Evolutionary conservation across 2,888 invertebrate species (phyloP).

Genomic region (Leucophenga montana): DNA sequence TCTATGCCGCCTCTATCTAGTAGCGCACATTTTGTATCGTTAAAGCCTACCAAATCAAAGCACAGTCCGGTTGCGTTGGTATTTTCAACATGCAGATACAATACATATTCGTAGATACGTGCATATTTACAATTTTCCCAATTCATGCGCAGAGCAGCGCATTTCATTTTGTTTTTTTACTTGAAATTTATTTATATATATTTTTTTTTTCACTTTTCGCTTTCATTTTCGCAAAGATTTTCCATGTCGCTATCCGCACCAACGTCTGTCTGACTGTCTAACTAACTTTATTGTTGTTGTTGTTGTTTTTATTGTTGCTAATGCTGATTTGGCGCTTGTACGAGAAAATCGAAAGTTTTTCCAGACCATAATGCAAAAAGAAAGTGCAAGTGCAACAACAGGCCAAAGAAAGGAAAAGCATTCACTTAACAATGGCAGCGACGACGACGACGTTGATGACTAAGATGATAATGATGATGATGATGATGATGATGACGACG

Average conservation of each 20-base stretch:
- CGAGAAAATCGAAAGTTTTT: conserved; percentile 72
- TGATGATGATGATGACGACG: conserved; percentile 16
- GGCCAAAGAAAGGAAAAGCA: conserved; percentile 56
- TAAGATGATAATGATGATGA: neutral
- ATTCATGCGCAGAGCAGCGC: conserved; percentile 20
- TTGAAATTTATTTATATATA: conserved; percentile 13
- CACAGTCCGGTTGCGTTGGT: too few relatives aligned
- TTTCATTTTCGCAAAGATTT: conserved; percentile 28
- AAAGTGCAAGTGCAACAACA: conserved; percentile 71
- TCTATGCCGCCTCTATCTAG: too few relatives aligned
- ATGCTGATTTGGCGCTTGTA: conserved; percentile 38
- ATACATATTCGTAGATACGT: neutral
- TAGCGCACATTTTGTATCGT: too few relatives aligned
- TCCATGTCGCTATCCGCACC: conserved; percentile 17
- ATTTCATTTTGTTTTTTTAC: conserved; percentile 5
- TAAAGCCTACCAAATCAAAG: too few relatives aligned
- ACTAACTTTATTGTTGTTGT: conserved; percentile 32
- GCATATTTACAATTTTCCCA: conserved; percentile 18
- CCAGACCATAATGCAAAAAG: conserved; percentile 71
- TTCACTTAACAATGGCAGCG: conserved; percentile 15
- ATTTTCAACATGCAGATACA: too few relatives aligned
- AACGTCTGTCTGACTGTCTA: conserved; percentile 37
- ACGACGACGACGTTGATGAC: neutral
- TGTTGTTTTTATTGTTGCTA: conserved; percentile 33
- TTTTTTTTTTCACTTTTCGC: conserved; percentile 27